Conservation (phyloP, 2,888 invertebrate species). For the Pterostichus niger region DNA sequence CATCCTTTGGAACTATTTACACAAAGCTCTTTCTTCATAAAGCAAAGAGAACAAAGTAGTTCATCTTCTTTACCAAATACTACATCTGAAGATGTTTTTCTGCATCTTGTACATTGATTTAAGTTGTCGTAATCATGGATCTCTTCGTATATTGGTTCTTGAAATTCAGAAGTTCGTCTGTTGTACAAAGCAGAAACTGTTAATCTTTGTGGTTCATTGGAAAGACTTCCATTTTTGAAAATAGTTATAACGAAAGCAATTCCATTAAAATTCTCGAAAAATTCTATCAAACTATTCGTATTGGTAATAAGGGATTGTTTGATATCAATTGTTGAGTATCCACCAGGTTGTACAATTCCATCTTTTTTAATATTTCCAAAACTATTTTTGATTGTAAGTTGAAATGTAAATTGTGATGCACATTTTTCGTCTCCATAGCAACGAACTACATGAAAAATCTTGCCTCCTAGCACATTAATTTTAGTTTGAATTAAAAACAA, state of each 20-base stretch:
- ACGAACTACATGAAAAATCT: constrained; percentile 34
- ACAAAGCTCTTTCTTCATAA: constrained; percentile 3
- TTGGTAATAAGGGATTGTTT: background rate
- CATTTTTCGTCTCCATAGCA: constrained; percentile 7
- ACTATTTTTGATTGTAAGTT: constrained; percentile 9
- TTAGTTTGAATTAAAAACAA: constrained; percentile 26
- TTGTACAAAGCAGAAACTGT: background rate
- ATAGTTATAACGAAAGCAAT: background rate
- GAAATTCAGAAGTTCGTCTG: background rate
- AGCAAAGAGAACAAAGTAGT: constrained; percentile 14
- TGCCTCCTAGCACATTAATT: background rate
- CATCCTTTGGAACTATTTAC: background rate
- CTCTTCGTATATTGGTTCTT: constrained; percentile 27
- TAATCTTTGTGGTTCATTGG: background rate
- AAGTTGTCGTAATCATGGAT: constrained; percentile 3
- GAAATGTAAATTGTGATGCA: background rate
- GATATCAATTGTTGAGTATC: background rate
- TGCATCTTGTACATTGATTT: background rate
- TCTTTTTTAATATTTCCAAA: constrained; percentile 7
- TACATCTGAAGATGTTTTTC: background rate
- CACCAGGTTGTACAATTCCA: background rate
- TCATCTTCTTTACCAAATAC: constrained; percentile 9
- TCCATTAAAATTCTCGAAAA: constrained; percentile 11
- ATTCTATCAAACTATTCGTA: constrained; percentile 8
- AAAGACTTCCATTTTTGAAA: background rate